These are phyloP conservation scores for Cydia strobilella DNA, from an alignment of 1,140 invertebrate species.

Conservation along the genomic window DNA sequence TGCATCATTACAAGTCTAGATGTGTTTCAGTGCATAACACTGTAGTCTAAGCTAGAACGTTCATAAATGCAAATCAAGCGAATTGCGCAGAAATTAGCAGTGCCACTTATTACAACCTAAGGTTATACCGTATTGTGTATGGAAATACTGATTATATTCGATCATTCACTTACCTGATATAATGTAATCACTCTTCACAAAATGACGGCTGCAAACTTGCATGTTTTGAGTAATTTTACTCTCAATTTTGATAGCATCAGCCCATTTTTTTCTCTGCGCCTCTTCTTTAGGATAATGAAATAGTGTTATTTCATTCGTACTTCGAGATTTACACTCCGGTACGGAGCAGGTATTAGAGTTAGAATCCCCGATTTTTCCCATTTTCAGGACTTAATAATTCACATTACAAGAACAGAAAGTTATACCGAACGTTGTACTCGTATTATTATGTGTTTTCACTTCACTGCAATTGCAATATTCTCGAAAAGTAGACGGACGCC, in stretches of 20 bases:
- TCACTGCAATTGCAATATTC: background rate
- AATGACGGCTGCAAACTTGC: constrained; percentile 22
- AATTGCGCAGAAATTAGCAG: background rate
- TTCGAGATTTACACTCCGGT: constrained; percentile 8
- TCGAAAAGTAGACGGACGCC: background rate
- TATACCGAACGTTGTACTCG: background rate
- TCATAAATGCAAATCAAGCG: background rate
- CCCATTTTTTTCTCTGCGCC: constrained; percentile 11
- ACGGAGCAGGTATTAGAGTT: constrained; percentile 16
- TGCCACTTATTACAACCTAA: background rate
- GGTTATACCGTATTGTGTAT: background rate
- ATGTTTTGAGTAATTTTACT: constrained; percentile 5
- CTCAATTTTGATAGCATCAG: constrained; percentile 15
- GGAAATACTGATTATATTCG: background rate
- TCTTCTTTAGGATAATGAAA: constrained; percentile 11
- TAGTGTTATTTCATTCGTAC: constrained; percentile 17
- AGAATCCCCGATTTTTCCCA: constrained; percentile 7
- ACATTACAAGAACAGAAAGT: background rate
- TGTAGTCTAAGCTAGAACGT: background rate
- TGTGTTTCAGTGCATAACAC: background rate
- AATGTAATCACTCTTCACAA: constrained; percentile 19
- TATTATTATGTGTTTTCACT: background rate
- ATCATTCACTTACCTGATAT: background rate
- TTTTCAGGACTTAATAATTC: background rate
- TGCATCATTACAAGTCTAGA: background rate